Conservation (phyloP, 2,888 invertebrate genomes). For the Chrysotoxum bicinctum region DNA sequence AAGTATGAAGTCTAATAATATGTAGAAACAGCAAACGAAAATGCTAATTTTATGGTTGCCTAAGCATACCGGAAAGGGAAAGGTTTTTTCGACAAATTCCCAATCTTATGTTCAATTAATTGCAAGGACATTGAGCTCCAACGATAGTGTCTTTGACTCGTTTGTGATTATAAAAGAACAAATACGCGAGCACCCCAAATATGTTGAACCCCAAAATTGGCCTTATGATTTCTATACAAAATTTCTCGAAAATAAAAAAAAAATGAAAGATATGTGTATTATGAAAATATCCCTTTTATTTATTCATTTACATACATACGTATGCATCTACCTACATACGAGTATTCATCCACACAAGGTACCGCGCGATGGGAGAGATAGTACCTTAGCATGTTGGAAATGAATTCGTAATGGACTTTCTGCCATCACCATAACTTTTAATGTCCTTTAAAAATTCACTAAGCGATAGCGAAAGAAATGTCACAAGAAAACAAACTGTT, state of each 20-base stretch:
- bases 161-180: slow-evolving; percentile 34
- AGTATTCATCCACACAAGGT: neutral
- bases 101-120: slow-evolving; percentile 40
- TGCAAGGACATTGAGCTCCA: slow-evolving; percentile 48
- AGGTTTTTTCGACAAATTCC: neutral
- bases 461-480: slow-evolving; percentile 51
- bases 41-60: slow-evolving; percentile 73
- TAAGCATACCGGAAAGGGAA: slow-evolving; percentile 22
- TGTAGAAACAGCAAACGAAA: slow-evolving; percentile 31
- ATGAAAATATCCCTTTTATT: slow-evolving; percentile 23
- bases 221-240: neutral
- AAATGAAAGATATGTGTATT: slow-evolving; percentile 2
- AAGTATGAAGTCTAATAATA: slow-evolving; percentile 54
- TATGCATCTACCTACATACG: slow-evolving; percentile 4
- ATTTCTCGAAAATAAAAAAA: neutral
- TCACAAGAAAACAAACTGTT: slow-evolving; percentile 19
- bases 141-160: slow-evolving; percentile 6
- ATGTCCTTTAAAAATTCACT: slow-evolving; percentile 68
- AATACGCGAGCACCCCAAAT: slow-evolving; percentile 16
- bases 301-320: slow-evolving; percentile 12
- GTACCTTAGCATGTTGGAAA: slow-evolving; percentile 30
- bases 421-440: slow-evolving; percentile 69
- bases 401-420: slow-evolving; percentile 52
- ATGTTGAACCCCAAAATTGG: neutral
- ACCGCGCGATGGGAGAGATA: neutral